A percentile compares a stretch with the other conserved stretches of the same genome.
Conservation (phyloP, 2,113 vertebrate genomes). For the Dromiciops gliroides region DNA sequence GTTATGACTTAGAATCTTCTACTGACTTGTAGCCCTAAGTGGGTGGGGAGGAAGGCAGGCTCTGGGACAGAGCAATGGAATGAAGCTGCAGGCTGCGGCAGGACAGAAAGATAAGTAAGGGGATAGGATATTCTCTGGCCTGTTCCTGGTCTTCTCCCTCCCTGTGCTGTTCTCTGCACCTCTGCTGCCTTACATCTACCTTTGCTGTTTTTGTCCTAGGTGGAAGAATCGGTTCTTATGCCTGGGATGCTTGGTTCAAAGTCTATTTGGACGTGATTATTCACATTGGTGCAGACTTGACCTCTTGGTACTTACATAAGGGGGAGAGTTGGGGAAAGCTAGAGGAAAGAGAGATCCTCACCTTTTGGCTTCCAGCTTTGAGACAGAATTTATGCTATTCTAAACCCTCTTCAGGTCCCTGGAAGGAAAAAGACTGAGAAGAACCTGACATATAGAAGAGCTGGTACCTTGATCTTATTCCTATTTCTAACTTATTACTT, state of each 20-base stretch:
- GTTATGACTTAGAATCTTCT: neutral
- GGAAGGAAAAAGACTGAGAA: no score
- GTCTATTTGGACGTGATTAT: neutral
- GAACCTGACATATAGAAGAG: no score
- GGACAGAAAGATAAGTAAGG: neutral
- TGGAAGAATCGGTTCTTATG: neutral
- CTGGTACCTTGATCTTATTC: no score
- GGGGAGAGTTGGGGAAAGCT: no score
- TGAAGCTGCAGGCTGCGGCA: neutral
- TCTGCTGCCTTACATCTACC: neutral
- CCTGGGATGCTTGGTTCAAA: neutral
- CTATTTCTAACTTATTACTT: no score
- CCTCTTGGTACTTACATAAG: no score
- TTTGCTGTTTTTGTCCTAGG: neutral
- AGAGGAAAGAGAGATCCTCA: no score
- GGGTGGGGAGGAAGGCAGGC: neutral
- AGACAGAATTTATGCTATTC: no score
- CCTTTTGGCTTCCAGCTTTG: no score
- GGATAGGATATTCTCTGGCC: neutral
- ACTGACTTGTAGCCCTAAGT: neutral
- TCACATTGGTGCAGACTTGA: no score
- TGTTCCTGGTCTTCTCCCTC: neutral
- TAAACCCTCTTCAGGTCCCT: no score
- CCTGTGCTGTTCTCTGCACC: neutral
- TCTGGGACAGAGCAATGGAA: neutral